Percentiles rank a stretch among this genome's conserved stretches.
These are phyloP conservation scores for Spermophilus dauricus DNA, from an alignment of 2,113 vertebrate genomes.

Conservation along the genomic window DNA sequence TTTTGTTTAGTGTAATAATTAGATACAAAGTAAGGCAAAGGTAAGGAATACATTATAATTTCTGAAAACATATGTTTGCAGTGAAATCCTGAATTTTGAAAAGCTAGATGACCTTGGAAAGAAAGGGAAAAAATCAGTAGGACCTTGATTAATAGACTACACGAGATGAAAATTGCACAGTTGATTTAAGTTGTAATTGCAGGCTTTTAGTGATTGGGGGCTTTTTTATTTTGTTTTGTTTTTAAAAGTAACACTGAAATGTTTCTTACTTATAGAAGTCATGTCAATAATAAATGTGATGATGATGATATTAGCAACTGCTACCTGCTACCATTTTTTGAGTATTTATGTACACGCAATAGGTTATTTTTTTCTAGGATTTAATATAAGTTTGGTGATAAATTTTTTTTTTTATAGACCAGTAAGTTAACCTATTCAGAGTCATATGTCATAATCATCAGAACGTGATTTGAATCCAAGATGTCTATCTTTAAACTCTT, in stretches of 20 bases:
- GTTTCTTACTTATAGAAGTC: background rate
- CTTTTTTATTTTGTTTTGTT: background rate
- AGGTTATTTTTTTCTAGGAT: background rate
- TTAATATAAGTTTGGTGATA: background rate
- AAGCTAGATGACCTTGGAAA: background rate
- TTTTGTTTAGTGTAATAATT: background rate
- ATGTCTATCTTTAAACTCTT: background rate
- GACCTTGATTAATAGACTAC: background rate
- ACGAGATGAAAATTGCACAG: background rate
- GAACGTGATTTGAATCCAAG: background rate
- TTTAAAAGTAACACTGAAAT: background rate
- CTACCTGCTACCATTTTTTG: background rate
- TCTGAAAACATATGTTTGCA: slow-evolving; percentile 4
- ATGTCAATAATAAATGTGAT: background rate
- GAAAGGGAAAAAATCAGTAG: background rate
- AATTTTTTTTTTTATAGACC: background rate
- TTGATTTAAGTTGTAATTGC: background rate
- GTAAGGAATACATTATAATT: background rate
- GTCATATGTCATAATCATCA: background rate
- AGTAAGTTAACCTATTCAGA: slow-evolving; percentile 1
- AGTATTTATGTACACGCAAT: background rate
- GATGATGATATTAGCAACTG: background rate
- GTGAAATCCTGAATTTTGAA: background rate
- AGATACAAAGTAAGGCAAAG: background rate
- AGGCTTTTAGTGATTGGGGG: background rate